These are phyloP conservation scores for Chaenocephalus aceratus DNA, from an alignment of 2,113 vertebrate genomes.

Conservation along the genomic window DNA sequence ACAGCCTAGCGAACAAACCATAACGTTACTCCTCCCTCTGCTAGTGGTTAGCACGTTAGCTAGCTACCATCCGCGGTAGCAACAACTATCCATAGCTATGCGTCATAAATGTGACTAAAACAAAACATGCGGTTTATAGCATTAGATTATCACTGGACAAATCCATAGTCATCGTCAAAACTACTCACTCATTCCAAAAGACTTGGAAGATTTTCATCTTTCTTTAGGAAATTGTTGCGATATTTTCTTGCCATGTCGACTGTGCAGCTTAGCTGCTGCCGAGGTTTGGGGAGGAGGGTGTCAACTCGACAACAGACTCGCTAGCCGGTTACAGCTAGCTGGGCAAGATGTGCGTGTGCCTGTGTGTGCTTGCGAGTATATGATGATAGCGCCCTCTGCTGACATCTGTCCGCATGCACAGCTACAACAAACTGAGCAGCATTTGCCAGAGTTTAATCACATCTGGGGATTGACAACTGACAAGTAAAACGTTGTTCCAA, in stretches of 20 bases:
- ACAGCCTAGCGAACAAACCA: slow-evolving; percentile 50
- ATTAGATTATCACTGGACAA: not conserved
- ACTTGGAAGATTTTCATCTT: slow-evolving; percentile 83
- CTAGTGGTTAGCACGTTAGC: slow-evolving; percentile 49
- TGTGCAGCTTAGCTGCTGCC: slow-evolving; percentile 81
- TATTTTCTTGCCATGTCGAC: slow-evolving; percentile 85
- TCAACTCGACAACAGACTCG: slow-evolving; percentile 73
- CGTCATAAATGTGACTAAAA: slow-evolving; percentile 59
- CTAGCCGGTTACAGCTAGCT: slow-evolving; percentile 82
- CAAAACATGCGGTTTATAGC: not conserved
- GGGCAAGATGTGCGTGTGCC: slow-evolving; percentile 27
- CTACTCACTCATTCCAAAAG: slow-evolving; percentile 83
- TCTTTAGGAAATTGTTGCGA: slow-evolving; percentile 76
- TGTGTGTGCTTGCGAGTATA: not conserved
- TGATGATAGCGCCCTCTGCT: slow-evolving; percentile 48
- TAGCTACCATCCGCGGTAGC: slow-evolving; percentile 53
- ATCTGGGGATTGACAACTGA: slow-evolving; percentile 36
- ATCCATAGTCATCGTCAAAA: not conserved
- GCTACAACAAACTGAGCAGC: slow-evolving; percentile 23
- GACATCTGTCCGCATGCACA: not conserved
- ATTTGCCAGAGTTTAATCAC: slow-evolving; percentile 27
- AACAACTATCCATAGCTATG: slow-evolving; percentile 48
- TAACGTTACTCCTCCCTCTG: slow-evolving; percentile 50
- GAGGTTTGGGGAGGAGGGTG: slow-evolving; percentile 80
- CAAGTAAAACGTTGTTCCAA: slow-evolving; percentile 23